phyloP scores from a whole-genome alignment of 1,140 invertebrate species.

The Bactericera cockerelli region DNA sequence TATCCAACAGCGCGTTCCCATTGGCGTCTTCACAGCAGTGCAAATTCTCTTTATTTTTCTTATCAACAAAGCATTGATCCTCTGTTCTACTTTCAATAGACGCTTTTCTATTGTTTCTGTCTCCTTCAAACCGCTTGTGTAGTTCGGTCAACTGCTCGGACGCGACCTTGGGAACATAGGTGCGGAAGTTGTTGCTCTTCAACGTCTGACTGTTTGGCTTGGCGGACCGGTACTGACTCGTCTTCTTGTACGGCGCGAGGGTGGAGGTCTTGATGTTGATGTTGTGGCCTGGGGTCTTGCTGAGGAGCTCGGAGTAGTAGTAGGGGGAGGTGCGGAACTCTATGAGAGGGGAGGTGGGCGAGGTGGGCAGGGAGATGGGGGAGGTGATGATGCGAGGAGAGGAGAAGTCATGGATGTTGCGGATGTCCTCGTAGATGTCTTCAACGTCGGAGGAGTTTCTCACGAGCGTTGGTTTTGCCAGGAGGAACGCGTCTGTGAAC shows the following conservation, averaged over 20 bases:
- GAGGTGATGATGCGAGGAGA: neutral
- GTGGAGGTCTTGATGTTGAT: neutral
- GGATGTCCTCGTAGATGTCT: constrained; percentile 6
- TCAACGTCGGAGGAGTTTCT: constrained; percentile 2
- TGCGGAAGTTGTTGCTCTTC: neutral
- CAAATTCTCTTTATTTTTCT: no score
- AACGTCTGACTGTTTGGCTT: neutral
- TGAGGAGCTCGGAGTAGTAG: neutral
- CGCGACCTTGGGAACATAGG: neutral
- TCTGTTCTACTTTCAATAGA: no score
- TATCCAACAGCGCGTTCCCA: no score
- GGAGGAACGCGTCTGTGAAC: neutral
- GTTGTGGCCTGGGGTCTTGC: neutral
- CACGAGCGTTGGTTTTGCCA: neutral
- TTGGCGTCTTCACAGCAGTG: no score
- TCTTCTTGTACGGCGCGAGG: constrained; percentile 1
- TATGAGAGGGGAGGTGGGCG: constrained; percentile 5
- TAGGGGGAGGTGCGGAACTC: constrained; percentile 4
- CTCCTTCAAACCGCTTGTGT: neutral
- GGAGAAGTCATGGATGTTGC: neutral
- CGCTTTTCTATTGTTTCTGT: neutral
- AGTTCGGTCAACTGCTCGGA: constrained; percentile 1
- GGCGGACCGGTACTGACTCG: neutral
- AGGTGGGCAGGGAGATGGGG: neutral
- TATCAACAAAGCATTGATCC: no score